phyloP scores from a whole-genome alignment of 2,797 vertebrate species.

The Octomys mimax region DNA sequence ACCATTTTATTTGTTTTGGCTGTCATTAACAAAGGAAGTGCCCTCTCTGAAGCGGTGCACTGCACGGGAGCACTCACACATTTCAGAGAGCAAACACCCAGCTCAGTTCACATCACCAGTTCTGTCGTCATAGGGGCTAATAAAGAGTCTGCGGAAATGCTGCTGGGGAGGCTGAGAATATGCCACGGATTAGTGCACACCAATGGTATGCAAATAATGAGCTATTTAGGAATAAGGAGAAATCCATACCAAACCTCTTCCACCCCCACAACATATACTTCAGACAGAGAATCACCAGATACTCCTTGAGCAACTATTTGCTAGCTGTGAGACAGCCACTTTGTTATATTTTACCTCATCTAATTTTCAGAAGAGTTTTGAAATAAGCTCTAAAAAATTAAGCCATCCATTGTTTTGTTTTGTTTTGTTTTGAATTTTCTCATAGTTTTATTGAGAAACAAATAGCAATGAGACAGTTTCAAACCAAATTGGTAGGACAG shows the following conservation, averaged over 20 bases:
- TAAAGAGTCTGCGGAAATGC: background rate
- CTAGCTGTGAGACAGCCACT: background rate
- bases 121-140: background rate
- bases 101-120: background rate
- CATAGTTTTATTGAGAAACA: too few relatives aligned
- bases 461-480: too few relatives aligned
- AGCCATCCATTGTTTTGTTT: background rate
- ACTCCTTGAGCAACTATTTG: background rate
- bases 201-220: background rate
- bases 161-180: background rate
- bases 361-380: conserved; percentile 34
- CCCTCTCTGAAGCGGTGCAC: conserved; percentile 38
- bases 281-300: background rate
- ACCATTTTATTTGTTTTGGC: conserved; percentile 85
- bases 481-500: too few relatives aligned
- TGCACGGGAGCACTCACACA: background rate
- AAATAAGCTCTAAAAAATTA: background rate
- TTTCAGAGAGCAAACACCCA: conserved; percentile 28
- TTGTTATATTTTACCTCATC: background rate
- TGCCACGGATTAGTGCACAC: background rate
- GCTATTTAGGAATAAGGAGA: background rate
- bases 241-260: background rate
- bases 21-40: conserved; percentile 82
- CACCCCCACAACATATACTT: background rate
- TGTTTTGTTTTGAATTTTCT: too few relatives aligned